These are phyloP conservation scores for Margaritifera margaritifera DNA, from an alignment of 2,888 invertebrate species.

Conservation along the genomic window DNA sequence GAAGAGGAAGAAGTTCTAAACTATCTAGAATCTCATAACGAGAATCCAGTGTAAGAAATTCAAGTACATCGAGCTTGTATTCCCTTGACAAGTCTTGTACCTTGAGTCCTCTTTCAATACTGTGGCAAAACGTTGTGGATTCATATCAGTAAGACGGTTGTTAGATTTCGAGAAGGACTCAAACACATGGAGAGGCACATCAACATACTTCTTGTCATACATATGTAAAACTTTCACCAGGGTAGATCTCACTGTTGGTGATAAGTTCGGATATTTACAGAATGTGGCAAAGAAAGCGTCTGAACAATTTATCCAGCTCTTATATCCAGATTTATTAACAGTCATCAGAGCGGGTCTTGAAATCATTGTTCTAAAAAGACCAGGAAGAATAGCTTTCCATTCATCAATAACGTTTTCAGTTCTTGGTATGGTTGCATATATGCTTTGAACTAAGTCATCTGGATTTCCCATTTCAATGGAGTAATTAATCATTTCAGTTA, in stretches of 20 bases:
- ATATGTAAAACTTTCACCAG: too few species aligned
- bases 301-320: constrained; percentile 10
- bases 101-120: neutral
- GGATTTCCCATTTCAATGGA: constrained; percentile 7
- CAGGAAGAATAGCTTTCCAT: constrained; percentile 42
- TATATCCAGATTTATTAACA: constrained; percentile 9
- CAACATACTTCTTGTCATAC: too few species aligned
- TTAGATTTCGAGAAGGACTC: neutral
- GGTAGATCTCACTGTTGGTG: too few species aligned
- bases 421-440: constrained; percentile 22
- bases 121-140: neutral
- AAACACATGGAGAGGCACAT: too few species aligned
- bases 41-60: constrained; percentile 5
- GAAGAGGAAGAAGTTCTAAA: constrained; percentile 17
- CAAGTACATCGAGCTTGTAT: constrained; percentile 11
- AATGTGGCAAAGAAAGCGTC: constrained; percentile 12
- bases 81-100: neutral
- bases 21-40: neutral
- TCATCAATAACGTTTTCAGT: constrained; percentile 13
- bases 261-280: too few species aligned
- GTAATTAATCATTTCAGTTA: constrained; percentile 29
- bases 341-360: constrained; percentile 5
- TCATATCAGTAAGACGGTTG: neutral
- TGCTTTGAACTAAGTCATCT: constrained; percentile 4
- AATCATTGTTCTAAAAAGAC: constrained; percentile 5